Base-by-base conservation (phyloP, 2,797 vertebrate species). In the Schizopygopsis malacanthus region DNA sequence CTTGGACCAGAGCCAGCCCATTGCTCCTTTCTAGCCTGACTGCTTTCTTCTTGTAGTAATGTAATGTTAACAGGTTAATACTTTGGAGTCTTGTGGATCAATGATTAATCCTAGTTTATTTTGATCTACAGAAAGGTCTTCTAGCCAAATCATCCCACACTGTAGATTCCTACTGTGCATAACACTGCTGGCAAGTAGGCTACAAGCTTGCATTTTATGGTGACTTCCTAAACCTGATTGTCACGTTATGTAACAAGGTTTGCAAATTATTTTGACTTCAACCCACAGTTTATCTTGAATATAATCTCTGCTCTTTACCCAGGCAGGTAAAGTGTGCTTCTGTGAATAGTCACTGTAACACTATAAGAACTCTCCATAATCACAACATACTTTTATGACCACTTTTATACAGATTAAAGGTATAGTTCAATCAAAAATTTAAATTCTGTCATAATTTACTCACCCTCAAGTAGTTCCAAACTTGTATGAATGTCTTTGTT, bases 1-100 rank as follows among this genome's bases (percentile, higher is more conserved):
- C 82, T 86, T 86, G 79, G 50, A 75, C 43, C 67, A 22, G 20
- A 61, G 52, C 85, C 85, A 83, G 8, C 2, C 6, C n/a, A 59
- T 71, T 79, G 22, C 81, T 20, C 6, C 33, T 18, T 47, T 81
- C 20, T 18, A 16, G 7, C 2, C 2, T 4, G 6, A 37, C 20
- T 56, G 16, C 12, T 59, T 41, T 43, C 8, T 52, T 84, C 6
- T 84, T 67, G 20, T 70, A 37, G 3, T 39, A 41, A 45, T 47
- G 9, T 39, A 20, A 33, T 13, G 11, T 67, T 37, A 15, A 2
- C 16, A 33, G 39, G 33, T 22, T 11, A 45, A 54, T 6, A 7
- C 25, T 41, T 56, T 20, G 20, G 15, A 63, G n/a, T 41, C n/a
- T 45, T 63, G n/a, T 63, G 37, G 25, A 85, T 33, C 50, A 71